Evolutionary conservation across 53 echinoderm and acorn worm species (phyloP), one percentile per base, ranked within the genome.

Genomic region (Echinarachnius parma): DNA sequence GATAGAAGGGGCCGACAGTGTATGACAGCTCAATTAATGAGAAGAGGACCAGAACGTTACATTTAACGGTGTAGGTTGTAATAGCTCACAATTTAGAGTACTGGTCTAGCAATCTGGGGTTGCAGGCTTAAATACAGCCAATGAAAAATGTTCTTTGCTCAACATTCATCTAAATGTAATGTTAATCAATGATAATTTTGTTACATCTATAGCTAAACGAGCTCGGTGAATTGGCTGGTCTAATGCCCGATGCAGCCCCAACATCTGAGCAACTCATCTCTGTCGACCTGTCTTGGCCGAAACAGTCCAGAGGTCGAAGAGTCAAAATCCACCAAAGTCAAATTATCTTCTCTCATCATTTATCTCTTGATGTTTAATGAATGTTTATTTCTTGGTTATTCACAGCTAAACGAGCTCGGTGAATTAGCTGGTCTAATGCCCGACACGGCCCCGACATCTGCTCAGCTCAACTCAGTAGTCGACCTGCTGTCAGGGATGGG

Each of bases 401-500:
- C n/a, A 28, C 62, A 93, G 94, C 75, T 93, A 27, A 82, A 82
- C 62, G 82, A 84, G 50, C 71, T 96, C 26, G 96, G 96, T 9
- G 52, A 81, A 31, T 66, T 96, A 1, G 87, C 81, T 21, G 96
- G 96, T 5, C 66, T 96, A 31, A 85, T 96, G 91, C 96, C 96
- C 0, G 87, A 91, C 46, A 85, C 84, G 3, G 30, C 54, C 13
- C 91, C 88, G 4, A 60, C 88, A 28, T 98, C 91, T 0, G 98
- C 88, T 45, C 98, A 98, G 78, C 88, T 98, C 10, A 81, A 98
- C 48, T 61, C 87, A 0, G 98, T 98, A 16, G 98, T 98, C 0
- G 86, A 83, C 22, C 78, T 98, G 4, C 86, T 98, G 9, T 83
- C 86, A 20, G 98, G 98, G 27, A 98, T 98, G 98, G 88, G 88